phyloP scores from a whole-genome alignment of 2,797 vertebrate species.

The Pempheris klunzingeri region DNA sequence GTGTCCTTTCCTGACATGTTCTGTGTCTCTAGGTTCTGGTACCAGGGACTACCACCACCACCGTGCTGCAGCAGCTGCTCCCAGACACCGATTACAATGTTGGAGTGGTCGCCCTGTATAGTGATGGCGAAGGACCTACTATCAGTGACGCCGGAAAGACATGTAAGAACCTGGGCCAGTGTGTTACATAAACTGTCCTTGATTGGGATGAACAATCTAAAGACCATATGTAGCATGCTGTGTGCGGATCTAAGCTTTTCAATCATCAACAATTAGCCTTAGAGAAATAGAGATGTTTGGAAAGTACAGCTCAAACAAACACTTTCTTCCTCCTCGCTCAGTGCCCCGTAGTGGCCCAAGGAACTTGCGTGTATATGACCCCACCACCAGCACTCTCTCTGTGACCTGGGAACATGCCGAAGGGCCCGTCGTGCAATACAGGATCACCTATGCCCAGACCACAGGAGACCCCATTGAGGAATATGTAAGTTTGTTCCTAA shows the following conservation, averaged over 20 bases:
- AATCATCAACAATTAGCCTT: neutral
- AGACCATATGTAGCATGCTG: neutral
- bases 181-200: neutral
- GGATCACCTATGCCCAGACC: constrained; percentile 93
- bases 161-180: constrained; percentile 84
- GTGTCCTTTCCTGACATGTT: constrained; percentile 1
- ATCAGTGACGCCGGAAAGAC: constrained; percentile 89
- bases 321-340: constrained; percentile 56
- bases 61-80: constrained; percentile 89
- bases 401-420: constrained; percentile 96
- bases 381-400: constrained; percentile 94
- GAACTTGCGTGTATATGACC: constrained; percentile 92
- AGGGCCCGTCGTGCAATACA: constrained; percentile 94
- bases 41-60: constrained; percentile 87
- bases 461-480: constrained; percentile 96
- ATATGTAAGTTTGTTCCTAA: constrained; percentile 87
- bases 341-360: constrained; percentile 95
- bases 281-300: neutral
- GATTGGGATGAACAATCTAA: neutral
- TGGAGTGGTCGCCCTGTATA: constrained; percentile 91
- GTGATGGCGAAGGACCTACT: constrained; percentile 92
- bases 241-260: neutral
- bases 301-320: neutral
- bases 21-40: constrained; percentile 87
- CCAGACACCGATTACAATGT: constrained; percentile 93